Conservation (phyloP, 2,888 invertebrate species). For the Pyralis farinalis region DNA sequence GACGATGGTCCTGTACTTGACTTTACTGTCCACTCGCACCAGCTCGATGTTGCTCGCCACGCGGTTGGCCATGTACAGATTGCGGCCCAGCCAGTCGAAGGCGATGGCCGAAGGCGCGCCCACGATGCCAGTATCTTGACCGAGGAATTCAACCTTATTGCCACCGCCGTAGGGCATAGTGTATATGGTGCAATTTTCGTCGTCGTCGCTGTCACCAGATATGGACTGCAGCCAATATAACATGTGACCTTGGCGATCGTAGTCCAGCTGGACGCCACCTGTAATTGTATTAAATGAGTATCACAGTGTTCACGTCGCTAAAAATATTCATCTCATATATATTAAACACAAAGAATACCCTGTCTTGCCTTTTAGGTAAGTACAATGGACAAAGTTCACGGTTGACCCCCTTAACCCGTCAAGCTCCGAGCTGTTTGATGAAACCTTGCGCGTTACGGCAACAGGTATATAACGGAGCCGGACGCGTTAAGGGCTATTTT, state of each 20-base stretch:
- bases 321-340: too few species aligned
- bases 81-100: conserved; percentile 98
- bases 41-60: conserved; percentile 95
- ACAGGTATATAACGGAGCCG: too few species aligned
- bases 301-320: too few species aligned
- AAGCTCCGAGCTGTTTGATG: too few species aligned
- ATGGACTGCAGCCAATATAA: conserved; percentile 93
- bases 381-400: too few species aligned
- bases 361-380: too few species aligned
- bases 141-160: conserved; percentile 87
- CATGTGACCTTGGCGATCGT: conserved; percentile 91
- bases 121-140: conserved; percentile 91
- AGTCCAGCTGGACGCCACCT: conserved; percentile 94
- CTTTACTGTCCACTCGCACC: conserved; percentile 91
- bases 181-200: conserved; percentile 93
- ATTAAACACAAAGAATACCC: too few species aligned
- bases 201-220: conserved; percentile 84
- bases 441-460: too few species aligned
- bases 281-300: conserved; percentile 44
- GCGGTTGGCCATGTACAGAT: conserved; percentile 95
- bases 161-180: conserved; percentile 92
- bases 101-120: conserved; percentile 95
- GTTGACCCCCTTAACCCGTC: too few species aligned
- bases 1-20: conserved; percentile 91
- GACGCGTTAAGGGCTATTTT: too few species aligned